Evolutionary conservation across 2,113 vertebrate genomes (phyloP).

Genomic region (human): DNA sequence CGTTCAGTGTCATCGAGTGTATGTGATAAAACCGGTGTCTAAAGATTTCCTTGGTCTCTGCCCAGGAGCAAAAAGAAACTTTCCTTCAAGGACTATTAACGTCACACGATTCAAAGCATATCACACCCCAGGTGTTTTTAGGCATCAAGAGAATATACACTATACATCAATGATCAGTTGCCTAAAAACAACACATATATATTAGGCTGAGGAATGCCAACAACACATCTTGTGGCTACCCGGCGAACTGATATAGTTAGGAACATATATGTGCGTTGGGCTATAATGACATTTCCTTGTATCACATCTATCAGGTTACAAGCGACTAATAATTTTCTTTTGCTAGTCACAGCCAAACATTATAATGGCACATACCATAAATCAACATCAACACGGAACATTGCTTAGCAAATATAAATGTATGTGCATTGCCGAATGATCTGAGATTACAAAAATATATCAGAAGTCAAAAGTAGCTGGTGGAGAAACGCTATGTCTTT

Average conservation of each 20-base stretch:
- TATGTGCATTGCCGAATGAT: slow-evolving; percentile 85
- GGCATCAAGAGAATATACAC: neutral
- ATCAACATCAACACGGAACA: slow-evolving; percentile 83
- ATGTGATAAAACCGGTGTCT: neutral
- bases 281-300: slow-evolving; percentile 81
- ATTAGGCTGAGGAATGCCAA: neutral
- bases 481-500: slow-evolving; percentile 90
- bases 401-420: slow-evolving; percentile 88
- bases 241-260: slow-evolving; percentile 65
- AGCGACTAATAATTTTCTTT: slow-evolving; percentile 86
- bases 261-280: slow-evolving; percentile 75
- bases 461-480: slow-evolving; percentile 91
- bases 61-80: neutral
- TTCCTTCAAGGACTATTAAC: neutral
- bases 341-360: slow-evolving; percentile 81
- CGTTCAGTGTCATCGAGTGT: neutral
- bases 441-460: slow-evolving; percentile 87
- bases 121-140: neutral
- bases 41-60: neutral
- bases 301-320: slow-evolving; percentile 85
- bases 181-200: slow-evolving; percentile 6
- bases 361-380: slow-evolving; percentile 84
- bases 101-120: slow-evolving; percentile 9
- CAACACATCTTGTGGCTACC: slow-evolving; percentile 39
- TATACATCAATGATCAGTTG: neutral